Percentiles rank a stretch among this genome's conserved stretches.
Evolutionary conservation across 2,888 invertebrate species (phyloP).

Genomic region (Andrena dorsata): DNA sequence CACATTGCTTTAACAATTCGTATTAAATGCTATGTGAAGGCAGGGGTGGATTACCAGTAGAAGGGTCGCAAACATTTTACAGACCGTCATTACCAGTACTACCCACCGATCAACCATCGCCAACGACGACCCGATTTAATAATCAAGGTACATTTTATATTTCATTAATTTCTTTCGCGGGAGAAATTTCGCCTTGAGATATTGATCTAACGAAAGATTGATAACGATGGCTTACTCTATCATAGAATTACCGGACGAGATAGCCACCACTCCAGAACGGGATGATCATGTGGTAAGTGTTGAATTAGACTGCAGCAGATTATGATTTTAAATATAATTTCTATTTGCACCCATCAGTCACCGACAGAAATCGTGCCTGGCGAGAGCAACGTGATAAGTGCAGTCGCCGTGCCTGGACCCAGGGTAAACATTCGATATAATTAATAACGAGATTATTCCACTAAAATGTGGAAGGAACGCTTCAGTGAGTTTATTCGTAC

Average conservation of each 20-base stretch:
- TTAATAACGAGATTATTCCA: background rate
- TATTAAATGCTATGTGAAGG: slow-evolving; percentile 37
- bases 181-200: background rate
- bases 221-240: background rate
- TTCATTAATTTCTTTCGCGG: background rate
- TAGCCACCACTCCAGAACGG: slow-evolving; percentile 35
- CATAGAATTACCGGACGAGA: slow-evolving; percentile 43
- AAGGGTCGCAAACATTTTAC: slow-evolving; percentile 37
- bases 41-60: slow-evolving; percentile 30
- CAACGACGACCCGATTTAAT: slow-evolving; percentile 53
- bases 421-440: slow-evolving; percentile 77
- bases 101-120: slow-evolving; percentile 55
- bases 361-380: slow-evolving; percentile 76
- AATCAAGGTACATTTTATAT: slow-evolving; percentile 44
- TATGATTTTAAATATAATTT: slow-evolving; percentile 18
- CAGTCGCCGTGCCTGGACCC: slow-evolving; percentile 81
- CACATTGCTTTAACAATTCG: background rate
- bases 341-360: slow-evolving; percentile 57
- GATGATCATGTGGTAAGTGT: slow-evolving; percentile 51
- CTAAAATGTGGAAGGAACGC: slow-evolving; percentile 74
- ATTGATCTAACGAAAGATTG: background rate
- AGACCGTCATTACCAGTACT: slow-evolving; percentile 29
- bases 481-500: slow-evolving; percentile 85
- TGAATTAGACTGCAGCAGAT: background rate
- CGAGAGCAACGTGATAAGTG: slow-evolving; percentile 77